Evolutionary conservation across 92 coral and sea anemone genomes (phyloP), one percentile per base, ranked within the genome.

Genomic region (Plumapathes pennacea): DNA sequence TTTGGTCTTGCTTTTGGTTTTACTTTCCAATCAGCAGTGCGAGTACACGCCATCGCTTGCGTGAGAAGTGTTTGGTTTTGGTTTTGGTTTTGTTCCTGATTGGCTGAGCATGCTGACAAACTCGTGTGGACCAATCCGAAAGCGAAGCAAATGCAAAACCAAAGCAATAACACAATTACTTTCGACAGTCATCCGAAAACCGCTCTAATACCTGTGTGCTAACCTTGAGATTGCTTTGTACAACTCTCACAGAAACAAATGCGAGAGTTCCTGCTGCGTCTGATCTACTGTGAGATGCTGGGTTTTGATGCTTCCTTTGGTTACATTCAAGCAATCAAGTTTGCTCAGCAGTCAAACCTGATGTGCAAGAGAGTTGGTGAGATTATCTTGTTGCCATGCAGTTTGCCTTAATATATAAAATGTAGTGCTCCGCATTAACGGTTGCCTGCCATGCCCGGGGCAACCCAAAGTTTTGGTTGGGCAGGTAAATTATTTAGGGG

Each of bases 221-320:
- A n/a, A 2, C 3, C 22, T 4, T n/a, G n/a, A n/a, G n/a, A n/a
- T n/a, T n/a, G 26, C 7, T 23, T 50, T 44, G 4, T 20, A 12
- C 10, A 36, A 50, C 9, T 37, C 26, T 43, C 54, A 26, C 17
- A 94, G 99, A 94, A 84, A 48, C 94, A 88, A 52, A 84, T 84
- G 77, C 56, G 99, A 32, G 99, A 94, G 38, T 81, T 76, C 28
- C 80, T 94, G 20, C 80, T 88, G 22, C 90, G 99, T 20, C 65
- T 94, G 2, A 81, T 94, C 5, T 94, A 84, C 56, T 94, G 98
- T 77, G 90, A 92, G 68, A 92, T 92, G 98, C 74, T 92, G 37
- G 98, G 98, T 1, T 85, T 84, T 46, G 85, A 88, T 70, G 96
- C 82, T 50, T 88, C 96, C 10, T 57, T 72, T 63, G 78, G 90